phyloP scores from a whole-genome alignment of 1,140 invertebrate genomes.

The Drosophila punjabiensis region DNA sequence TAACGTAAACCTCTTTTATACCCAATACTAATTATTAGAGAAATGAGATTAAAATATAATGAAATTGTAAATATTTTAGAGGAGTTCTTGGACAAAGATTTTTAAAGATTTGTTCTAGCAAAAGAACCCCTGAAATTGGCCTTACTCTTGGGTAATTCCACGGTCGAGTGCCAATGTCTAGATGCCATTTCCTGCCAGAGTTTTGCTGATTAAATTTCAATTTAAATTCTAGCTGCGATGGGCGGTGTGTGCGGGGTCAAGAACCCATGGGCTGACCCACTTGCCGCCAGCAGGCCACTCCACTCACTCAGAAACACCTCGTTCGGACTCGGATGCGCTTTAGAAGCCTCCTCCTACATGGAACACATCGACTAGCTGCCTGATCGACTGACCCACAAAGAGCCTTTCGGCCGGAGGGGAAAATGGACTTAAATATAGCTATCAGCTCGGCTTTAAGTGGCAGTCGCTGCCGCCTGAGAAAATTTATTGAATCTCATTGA shows the following conservation, averaged over 20 bases:
- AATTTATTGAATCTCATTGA: constrained; percentile 82
- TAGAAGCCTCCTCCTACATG: constrained; percentile 52
- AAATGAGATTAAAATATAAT: not conserved
- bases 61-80: not conserved
- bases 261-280: constrained; percentile 50
- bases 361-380: constrained; percentile 24
- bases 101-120: not conserved
- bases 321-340: constrained; percentile 26
- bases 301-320: constrained; percentile 22
- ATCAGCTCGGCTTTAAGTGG: constrained; percentile 74
- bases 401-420: constrained; percentile 40
- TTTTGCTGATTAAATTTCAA: constrained; percentile 70
- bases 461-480: constrained; percentile 62
- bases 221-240: constrained; percentile 37
- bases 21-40: too few relatives aligned
- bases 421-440: constrained; percentile 80
- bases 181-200: constrained; percentile 26
- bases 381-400: constrained; percentile 66
- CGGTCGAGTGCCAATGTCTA: constrained; percentile 19
- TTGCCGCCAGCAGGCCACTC: constrained; percentile 19
- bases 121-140: not conserved
- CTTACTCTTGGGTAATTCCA: constrained; percentile 17
- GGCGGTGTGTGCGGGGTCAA: constrained; percentile 31
- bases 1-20: not conserved
- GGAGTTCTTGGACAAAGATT: not conserved